Percentiles rank a stretch among this genome's conserved stretches.
Evolutionary conservation across 2,113 vertebrate genomes (phyloP).

Genomic region (Phoxinus phoxinus): DNA sequence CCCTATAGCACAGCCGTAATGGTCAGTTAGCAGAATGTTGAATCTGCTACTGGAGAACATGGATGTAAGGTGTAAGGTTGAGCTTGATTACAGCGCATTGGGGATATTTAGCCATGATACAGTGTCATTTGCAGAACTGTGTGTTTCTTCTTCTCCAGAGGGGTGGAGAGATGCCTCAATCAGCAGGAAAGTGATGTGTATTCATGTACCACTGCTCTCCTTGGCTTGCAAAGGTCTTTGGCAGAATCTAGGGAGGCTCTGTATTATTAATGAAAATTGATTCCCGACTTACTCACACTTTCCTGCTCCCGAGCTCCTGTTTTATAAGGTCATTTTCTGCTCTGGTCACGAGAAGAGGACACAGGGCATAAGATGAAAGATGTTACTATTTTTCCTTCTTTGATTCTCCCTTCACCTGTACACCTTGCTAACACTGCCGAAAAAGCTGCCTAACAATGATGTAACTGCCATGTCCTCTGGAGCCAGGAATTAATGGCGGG

Average conservation of each 20-base stretch:
- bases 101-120: slow-evolving; percentile 23
- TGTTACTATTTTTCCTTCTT: background rate
- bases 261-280: slow-evolving; percentile 63
- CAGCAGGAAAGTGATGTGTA: slow-evolving; percentile 39
- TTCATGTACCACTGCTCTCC: slow-evolving; percentile 52
- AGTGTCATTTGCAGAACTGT: background rate
- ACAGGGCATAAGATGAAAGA: background rate
- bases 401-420: background rate
- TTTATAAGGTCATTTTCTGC: slow-evolving; percentile 35
- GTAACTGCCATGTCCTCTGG: slow-evolving; percentile 28
- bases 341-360: background rate
- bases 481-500: slow-evolving; percentile 51
- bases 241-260: slow-evolving; percentile 47
- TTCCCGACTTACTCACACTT: slow-evolving; percentile 54
- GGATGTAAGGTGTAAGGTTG: background rate
- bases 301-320: slow-evolving; percentile 46
- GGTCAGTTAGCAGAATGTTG: background rate
- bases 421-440: slow-evolving; percentile 35
- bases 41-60: background rate
- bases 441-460: slow-evolving; percentile 53
- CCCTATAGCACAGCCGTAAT: background rate
- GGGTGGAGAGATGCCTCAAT: slow-evolving; percentile 49
- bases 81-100: slow-evolving; percentile 23
- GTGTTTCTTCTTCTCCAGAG: slow-evolving; percentile 23
- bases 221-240: slow-evolving; percentile 45